Conservation (phyloP, 2,113 vertebrate species). For the Manacus vitellinus region DNA sequence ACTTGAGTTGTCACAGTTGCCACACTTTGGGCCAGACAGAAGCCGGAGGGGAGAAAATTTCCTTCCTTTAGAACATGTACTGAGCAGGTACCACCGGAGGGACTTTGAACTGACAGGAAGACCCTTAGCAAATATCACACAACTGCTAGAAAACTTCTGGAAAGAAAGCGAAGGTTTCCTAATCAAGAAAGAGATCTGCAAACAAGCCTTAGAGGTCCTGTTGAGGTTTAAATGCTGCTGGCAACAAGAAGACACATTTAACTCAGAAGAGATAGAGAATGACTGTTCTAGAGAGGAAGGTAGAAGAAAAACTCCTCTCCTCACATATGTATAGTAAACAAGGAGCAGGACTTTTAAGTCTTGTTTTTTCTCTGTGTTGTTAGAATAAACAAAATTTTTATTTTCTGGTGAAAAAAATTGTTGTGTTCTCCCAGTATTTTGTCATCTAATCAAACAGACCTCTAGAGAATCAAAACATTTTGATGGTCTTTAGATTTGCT, state of each 20-base stretch:
- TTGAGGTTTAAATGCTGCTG: neutral
- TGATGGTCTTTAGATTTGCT: neutral
- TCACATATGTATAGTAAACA: neutral
- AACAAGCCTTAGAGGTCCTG: neutral
- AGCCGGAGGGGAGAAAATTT: neutral
- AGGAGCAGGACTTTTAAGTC: neutral
- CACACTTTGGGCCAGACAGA: neutral
- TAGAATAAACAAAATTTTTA: neutral
- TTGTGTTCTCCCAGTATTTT: neutral
- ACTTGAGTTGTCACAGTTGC: neutral
- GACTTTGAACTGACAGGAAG: neutral
- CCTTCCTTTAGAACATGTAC: neutral
- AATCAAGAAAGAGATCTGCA: neutral
- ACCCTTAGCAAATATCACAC: neutral
- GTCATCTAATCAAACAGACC: neutral
- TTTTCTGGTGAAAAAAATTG: neutral
- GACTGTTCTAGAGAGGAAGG: neutral
- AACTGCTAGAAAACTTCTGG: neutral
- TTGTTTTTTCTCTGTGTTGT: neutral
- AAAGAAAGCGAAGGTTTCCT: neutral
- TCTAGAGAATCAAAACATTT: neutral
- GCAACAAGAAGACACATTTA: neutral
- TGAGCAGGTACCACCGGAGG: neutral
- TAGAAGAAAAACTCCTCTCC: neutral
- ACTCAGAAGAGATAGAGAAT: neutral